These are phyloP conservation scores for Aplochiton taeniatus DNA, from an alignment of 2,797 vertebrate genomes.

Conservation along the genomic window DNA sequence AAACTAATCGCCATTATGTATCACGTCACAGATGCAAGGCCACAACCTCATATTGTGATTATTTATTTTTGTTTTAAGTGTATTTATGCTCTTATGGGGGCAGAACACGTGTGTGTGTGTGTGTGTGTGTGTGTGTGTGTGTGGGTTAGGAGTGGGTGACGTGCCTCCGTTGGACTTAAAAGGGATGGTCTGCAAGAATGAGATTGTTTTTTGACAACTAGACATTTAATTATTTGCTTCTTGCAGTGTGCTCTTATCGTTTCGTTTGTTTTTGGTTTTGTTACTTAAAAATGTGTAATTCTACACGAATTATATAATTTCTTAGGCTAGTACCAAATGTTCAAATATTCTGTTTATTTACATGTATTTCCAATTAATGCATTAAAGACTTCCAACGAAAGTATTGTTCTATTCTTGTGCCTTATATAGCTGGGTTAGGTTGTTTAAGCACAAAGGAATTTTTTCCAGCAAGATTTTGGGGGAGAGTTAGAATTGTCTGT, in stretches of 20 bases:
- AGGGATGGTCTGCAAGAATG: slow-evolving; percentile 73
- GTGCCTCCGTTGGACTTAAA: slow-evolving; percentile 64
- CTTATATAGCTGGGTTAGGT: neutral
- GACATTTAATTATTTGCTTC: slow-evolving; percentile 55
- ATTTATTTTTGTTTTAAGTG: slow-evolving; percentile 77
- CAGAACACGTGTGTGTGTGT: slow-evolving; percentile 35
- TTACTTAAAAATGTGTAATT: slow-evolving; percentile 61
- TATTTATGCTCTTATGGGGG: slow-evolving; percentile 59
- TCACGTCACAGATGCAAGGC: slow-evolving; percentile 50
- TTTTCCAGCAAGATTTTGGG: no score
- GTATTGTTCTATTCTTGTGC: neutral
- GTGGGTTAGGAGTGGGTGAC: slow-evolving; percentile 35
- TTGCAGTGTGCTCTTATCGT: slow-evolving; percentile 65
- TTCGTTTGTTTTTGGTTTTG: slow-evolving; percentile 51
- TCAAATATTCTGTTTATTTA: slow-evolving; percentile 50
- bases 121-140: slow-evolving; percentile 34
- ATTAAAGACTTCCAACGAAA: slow-evolving; percentile 77
- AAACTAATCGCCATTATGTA: slow-evolving; percentile 61
- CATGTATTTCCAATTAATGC: slow-evolving; percentile 58
- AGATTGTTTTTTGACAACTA: slow-evolving; percentile 49
- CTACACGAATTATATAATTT: slow-evolving; percentile 72
- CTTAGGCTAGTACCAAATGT: slow-evolving; percentile 77
- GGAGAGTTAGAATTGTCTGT: no score
- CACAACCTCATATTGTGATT: slow-evolving; percentile 57
- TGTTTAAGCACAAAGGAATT: neutral